These are phyloP conservation scores for Aythya baeri DNA, from an alignment of 2,113 vertebrate genomes.

Conservation along the genomic window DNA sequence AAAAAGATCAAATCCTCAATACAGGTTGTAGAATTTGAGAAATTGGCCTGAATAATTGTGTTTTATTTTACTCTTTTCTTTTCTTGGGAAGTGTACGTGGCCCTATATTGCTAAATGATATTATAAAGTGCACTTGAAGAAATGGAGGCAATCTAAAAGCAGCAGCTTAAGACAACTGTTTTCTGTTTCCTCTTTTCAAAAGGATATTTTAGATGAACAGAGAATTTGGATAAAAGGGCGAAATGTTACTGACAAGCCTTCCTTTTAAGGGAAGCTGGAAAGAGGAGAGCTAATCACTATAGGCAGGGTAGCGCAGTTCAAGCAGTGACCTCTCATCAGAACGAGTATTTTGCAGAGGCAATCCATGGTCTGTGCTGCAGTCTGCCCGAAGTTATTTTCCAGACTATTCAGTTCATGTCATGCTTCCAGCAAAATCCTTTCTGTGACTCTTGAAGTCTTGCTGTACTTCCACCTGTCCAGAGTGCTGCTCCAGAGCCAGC, in stretches of 20 bases:
- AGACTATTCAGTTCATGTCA: no score
- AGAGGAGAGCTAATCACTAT: neutral
- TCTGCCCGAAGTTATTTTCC: neutral
- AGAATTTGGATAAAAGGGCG: neutral
- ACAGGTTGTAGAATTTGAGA: neutral
- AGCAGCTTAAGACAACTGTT: neutral
- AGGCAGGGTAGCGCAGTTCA: neutral
- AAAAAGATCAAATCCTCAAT: neutral
- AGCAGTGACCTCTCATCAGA: neutral
- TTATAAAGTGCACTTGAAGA: neutral
- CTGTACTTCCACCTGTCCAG: neutral
- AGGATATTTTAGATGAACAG: neutral
- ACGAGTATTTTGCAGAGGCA: rapidly evolving
- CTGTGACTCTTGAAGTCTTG: neutral
- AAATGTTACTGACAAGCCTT: neutral
- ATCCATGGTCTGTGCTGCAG: rapidly evolving
- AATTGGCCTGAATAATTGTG: neutral
- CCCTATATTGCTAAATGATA: rapidly evolving
- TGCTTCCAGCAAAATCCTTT: neutral
- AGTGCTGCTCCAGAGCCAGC: neutral
- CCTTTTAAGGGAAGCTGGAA: neutral
- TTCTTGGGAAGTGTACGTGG: neutral
- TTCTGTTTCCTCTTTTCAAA: neutral
- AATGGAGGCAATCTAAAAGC: neutral
- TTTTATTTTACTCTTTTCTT: neutral